Evolutionary conservation across 2,888 invertebrate species (phyloP), one percentile per base, ranked within the genome.

Genomic region (Cybosia mesomella): DNA sequence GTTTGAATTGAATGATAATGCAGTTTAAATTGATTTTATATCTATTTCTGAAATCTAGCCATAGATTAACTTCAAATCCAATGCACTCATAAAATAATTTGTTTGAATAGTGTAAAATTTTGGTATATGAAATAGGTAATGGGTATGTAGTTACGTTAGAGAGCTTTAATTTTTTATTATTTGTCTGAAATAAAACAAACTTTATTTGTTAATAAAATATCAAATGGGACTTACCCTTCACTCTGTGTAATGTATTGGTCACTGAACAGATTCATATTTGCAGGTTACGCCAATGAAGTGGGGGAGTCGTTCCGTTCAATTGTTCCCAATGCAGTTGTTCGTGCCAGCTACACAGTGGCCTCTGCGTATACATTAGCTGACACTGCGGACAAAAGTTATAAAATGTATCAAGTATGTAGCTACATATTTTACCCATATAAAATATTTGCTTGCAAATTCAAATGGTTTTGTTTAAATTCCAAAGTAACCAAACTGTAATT

Each of bases 221-320:
- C 10, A 39, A 1, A 32, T 18, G 2, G 24, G 32, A 86, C 91
- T 89, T 70, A 92, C 91, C 86, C 85, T 73, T 95, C 94, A 83
- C 93, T 94, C 39, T 82, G 86, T 0, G 88, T 94, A 68, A 95
- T 94, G 71, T 93, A 95, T n/a, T 80, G 83, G 66, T 94, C 95
- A 61, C 92, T 92, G 82, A 95, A 95, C 55, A 95, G 84, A 68
- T 94, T 85, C 93, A 94, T 94, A 57, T 80, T 67, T 89, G 32
- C 91, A 99, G 99, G 99, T 65, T 99, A 99, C 89, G 96, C 98
- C 39, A 99, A 99, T 88, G 99, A 99, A 94, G 97, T 99, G 5
- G 99, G 99, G 0, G 99, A 99, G 94, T 96, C 99, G 5, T 98
- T 99, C 90, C 96, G 99, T 43, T 96, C 97, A 0, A 91, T 98